phyloP scores from a whole-genome alignment of 2,797 vertebrate species.

The Lacerta viridis region DNA sequence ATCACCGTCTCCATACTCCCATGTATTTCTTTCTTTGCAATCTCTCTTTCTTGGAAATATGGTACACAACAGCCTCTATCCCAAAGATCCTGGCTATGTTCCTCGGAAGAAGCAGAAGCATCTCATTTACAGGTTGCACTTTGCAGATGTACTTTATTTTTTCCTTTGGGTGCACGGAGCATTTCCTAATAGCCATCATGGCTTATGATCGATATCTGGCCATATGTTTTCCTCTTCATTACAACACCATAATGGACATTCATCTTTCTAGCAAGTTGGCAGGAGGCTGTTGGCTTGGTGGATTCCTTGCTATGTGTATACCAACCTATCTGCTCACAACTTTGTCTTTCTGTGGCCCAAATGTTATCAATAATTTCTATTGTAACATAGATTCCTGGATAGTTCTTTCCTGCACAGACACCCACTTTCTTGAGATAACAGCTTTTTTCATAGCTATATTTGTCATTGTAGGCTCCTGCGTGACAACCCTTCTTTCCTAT shows the following conservation, averaged over 20 bases:
- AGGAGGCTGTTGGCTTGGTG: background rate
- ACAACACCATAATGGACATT: slow-evolving; percentile 59
- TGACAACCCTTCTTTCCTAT: slow-evolving; percentile 59
- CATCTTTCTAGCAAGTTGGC: slow-evolving; percentile 16
- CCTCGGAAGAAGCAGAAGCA: slow-evolving; percentile 39
- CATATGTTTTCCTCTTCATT: slow-evolving; percentile 70
- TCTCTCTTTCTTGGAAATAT: slow-evolving; percentile 38
- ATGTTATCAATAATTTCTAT: slow-evolving; percentile 57
- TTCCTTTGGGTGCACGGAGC: slow-evolving; percentile 59
- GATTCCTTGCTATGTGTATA: slow-evolving; percentile 47
- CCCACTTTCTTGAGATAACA: background rate
- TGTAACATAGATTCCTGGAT: slow-evolving; percentile 53
- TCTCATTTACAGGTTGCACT: slow-evolving; percentile 64
- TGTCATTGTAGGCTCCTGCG: slow-evolving; percentile 58
- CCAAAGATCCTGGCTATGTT: slow-evolving; percentile 65
- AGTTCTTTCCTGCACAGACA: slow-evolving; percentile 43
- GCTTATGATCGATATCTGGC: slow-evolving; percentile 73
- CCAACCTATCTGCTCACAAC: slow-evolving; percentile 41
- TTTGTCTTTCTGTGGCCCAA: slow-evolving; percentile 42
- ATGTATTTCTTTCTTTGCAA: slow-evolving; percentile 68
- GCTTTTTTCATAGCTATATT: slow-evolving; percentile 53
- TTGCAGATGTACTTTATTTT: slow-evolving; percentile 67
- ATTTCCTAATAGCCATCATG: slow-evolving; percentile 72
- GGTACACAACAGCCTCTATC: slow-evolving; percentile 61
- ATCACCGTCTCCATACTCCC: slow-evolving; percentile 43